These are phyloP conservation scores for Macrosoma leucophasiata DNA, from an alignment of 2,888 invertebrate genomes.

Conservation along the genomic window DNA sequence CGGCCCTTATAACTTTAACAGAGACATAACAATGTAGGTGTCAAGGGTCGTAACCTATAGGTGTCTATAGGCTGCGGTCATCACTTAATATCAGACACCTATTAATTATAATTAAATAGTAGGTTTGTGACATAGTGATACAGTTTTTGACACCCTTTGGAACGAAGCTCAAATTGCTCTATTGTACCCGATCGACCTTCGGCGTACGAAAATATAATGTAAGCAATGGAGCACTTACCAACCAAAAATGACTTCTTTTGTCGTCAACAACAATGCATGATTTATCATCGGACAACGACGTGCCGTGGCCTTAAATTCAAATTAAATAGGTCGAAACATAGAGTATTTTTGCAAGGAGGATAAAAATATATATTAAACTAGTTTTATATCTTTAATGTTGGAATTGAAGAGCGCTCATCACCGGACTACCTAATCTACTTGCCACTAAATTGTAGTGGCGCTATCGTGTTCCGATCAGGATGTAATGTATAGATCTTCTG, in stretches of 20 bases:
- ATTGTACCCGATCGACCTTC: slow-evolving; percentile 6
- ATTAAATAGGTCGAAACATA: slow-evolving; percentile 30
- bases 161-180: slow-evolving; percentile 1
- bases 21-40: too few relatives aligned
- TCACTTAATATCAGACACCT: neutral
- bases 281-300: slow-evolving; percentile 41
- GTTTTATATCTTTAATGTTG: too few relatives aligned
- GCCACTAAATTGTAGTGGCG: too few relatives aligned
- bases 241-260: slow-evolving; percentile 70
- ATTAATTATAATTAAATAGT: slow-evolving; percentile 3
- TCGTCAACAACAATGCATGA: slow-evolving; percentile 62
- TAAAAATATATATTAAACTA: too few relatives aligned
- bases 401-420: too few relatives aligned
- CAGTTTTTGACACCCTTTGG: too few relatives aligned
- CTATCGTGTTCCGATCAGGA: too few relatives aligned
- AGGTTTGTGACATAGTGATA: too few relatives aligned
- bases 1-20: neutral
- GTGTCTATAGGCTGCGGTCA: too few relatives aligned
- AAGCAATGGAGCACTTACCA: slow-evolving; percentile 49
- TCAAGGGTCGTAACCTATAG: neutral
- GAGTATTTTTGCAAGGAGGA: too few relatives aligned
- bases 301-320: slow-evolving; percentile 27
- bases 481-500: too few relatives aligned
- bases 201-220: slow-evolving; percentile 17
- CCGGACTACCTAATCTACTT: too few relatives aligned